Base-by-base conservation (phyloP, 2,888 invertebrate genomes). In the Andrena fulva region DNA sequence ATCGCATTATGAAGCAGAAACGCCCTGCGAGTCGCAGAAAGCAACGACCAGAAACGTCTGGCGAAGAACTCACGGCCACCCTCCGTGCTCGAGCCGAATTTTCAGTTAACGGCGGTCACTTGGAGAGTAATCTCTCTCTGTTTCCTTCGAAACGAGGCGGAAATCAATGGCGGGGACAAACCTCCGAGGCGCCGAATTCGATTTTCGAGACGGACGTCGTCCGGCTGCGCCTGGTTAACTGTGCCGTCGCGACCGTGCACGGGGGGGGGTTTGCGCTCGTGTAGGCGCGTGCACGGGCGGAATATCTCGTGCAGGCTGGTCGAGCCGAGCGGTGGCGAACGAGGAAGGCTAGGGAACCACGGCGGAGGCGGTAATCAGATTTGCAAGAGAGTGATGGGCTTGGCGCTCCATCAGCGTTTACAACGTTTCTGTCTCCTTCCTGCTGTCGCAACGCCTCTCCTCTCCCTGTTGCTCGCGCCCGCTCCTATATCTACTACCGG, bases 321-420 rank as follows among this genome's bases (percentile, higher is more conserved):
- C 29, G 80, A 67, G 42, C 42, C 69, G 82, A 60, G 60, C 33
- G 77, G 67, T 42, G 76, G 77, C 62, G 76, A 77, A 85, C 80
- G 80, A 72, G 77, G 63, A 79, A 66, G 64, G 78, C 33, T 63
- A 56, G 56, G 64, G 69, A 78, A 70, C 74, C 62, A 42, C 42
- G 76, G 77, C 63, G 63, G 69, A 81, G 84, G 74, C 83, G 77
- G 84, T 91, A 91, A 91, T 91, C 86, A 88, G 86, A 89, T 91
- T 91, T 90, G 79, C 84, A 63, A 81, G 85, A 86, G 86, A 85
- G 89, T 82, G 86, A 86, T 82, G 85, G 85, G 48, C 75, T 62
- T 68, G 76, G 60, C 76, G 83, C 82, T 89, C 87, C 89, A 89
- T 89, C 89, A 87, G 56, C 79, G 88, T 87, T 84, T 83, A 84